phyloP scores from a whole-genome alignment of 2,113 vertebrate species.

The Lepus timidus region DNA sequence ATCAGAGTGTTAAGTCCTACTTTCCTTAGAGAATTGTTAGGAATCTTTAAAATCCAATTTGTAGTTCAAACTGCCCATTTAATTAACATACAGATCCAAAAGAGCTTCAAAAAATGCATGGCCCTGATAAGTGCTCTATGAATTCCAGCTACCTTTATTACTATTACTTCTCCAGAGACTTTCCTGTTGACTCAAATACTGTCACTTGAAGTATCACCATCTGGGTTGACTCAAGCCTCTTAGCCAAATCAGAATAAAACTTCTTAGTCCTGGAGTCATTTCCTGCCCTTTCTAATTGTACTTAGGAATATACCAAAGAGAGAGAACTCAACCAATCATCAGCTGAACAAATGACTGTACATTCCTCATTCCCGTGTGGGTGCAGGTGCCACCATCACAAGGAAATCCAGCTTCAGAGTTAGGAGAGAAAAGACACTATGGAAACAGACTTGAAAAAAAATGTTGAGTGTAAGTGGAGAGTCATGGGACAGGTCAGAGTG shows the following conservation, averaged over 20 bases:
- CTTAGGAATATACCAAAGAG: constrained; percentile 33
- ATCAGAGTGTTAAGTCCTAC: constrained; percentile 31
- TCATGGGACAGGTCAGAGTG: constrained; percentile 66
- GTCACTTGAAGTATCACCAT: constrained; percentile 20
- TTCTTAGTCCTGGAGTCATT: constrained; percentile 17
- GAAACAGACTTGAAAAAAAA: constrained; percentile 69
- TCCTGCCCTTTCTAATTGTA: constrained; percentile 62
- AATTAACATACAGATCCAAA: constrained; percentile 47
- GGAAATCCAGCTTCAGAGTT: constrained; percentile 46
- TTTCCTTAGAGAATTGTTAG: constrained; percentile 20
- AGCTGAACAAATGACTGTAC: constrained; percentile 20
- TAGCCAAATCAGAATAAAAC: constrained; percentile 17
- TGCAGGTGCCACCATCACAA: background rate
- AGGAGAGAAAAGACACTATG: constrained; percentile 21
- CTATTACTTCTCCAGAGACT: constrained; percentile 41
- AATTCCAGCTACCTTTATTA: background rate
- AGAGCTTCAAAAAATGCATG: constrained; percentile 20
- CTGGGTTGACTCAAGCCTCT: constrained; percentile 62
- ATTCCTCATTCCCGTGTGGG: background rate
- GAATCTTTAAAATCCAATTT: background rate
- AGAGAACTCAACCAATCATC: constrained; percentile 51
- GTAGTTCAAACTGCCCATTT: constrained; percentile 2
- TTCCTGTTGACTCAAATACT: constrained; percentile 26
- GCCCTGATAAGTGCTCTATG: background rate
- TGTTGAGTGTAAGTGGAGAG: constrained; percentile 53